Evolutionary conservation across 2,888 invertebrate genomes (phyloP).

Genomic region (Nomada lathburiana): DNA sequence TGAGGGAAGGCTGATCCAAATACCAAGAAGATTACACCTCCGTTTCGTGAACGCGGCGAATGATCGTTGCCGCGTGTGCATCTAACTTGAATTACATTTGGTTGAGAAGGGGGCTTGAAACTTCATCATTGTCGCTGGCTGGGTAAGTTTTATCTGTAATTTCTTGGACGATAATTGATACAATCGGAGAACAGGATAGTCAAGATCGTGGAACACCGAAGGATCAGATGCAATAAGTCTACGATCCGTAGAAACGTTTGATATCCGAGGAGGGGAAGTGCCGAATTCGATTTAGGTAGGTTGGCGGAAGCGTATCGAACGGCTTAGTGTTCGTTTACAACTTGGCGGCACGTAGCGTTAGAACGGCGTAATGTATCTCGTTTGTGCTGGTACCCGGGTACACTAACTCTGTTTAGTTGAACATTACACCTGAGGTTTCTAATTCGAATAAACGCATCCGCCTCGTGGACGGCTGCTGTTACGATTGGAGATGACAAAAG

Average conservation of each 20-base stretch:
- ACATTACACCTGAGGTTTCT: conserved; percentile 60
- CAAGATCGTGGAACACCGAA: neutral
- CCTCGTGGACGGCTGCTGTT: conserved; percentile 3
- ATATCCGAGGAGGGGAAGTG: conserved; percentile 42
- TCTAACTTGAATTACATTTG: no score
- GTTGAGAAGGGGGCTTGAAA: neutral
- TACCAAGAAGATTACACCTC: conserved; percentile 37
- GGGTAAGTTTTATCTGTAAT: neutral
- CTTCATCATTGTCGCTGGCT: neutral
- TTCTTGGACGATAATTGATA: neutral
- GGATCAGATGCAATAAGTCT: neutral
- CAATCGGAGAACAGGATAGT: neutral
- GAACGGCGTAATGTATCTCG: conserved; percentile 34
- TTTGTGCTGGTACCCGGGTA: conserved; percentile 37
- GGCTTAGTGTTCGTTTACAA: conserved; percentile 17
- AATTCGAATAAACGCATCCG: conserved; percentile 56
- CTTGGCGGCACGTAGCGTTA: conserved; percentile 39
- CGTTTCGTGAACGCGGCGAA: neutral
- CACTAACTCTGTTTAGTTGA: conserved; percentile 60
- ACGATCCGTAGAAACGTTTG: conserved; percentile 40
- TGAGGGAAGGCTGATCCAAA: conserved; percentile 49
- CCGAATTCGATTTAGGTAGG: conserved; percentile 56
- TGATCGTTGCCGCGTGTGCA: conserved; percentile 6
- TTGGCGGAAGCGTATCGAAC: conserved; percentile 22
- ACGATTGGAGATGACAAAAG: conserved; percentile 23